Evolutionary conservation across 2,888 invertebrate species (phyloP), one percentile per base, ranked within the genome.

Genomic region (Heliconius erato): DNA sequence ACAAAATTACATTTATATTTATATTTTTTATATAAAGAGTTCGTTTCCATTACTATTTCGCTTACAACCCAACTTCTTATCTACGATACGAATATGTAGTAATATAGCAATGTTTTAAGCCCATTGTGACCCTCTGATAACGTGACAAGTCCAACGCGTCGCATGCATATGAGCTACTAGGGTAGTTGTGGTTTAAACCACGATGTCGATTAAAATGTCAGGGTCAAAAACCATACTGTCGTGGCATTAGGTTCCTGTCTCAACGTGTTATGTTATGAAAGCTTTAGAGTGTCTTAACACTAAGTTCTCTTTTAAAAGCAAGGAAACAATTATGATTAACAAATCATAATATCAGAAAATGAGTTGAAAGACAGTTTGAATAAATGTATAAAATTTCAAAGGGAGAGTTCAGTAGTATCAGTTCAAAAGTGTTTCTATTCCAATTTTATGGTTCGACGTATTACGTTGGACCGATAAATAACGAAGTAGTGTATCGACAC

Each of bases 401-500:
- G 12, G 71, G 40, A 26, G 69, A n/a, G 40, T 40, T 40, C 40
- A n/a, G 40, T 71, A 44, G n/a, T n/a, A n/a, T n/a, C n/a, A n/a
- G n/a, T n/a, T n/a, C n/a, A n/a, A n/a, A n/a, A n/a, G 71, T 71
- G 40, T 71, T 71, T 71, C 40, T 71, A 71, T 44, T 71, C n/a
- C 40, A 40, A 6, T 71, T 71, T 71, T 71, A 71, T 71, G 14
- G 71, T 9, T 2, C n/a, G 0, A 3, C 12, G 40, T 71, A 71
- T n/a, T n/a, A 44, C 40, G 40, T 6, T 71, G 40, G 40, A 40
- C 40, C 6, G 40, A 40, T 71, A 71, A 71, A 71, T 71, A 71
- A 44, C 71, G n/a, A 32, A 40, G 71, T 71, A 40, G 69, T 40
- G n/a, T 71, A 71, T 32, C 35, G 69, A n/a, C 40, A 71, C 40